These are phyloP conservation scores for Hypomecis atomaria DNA, from an alignment of 2,888 invertebrate genomes.

Conservation along the genomic window DNA sequence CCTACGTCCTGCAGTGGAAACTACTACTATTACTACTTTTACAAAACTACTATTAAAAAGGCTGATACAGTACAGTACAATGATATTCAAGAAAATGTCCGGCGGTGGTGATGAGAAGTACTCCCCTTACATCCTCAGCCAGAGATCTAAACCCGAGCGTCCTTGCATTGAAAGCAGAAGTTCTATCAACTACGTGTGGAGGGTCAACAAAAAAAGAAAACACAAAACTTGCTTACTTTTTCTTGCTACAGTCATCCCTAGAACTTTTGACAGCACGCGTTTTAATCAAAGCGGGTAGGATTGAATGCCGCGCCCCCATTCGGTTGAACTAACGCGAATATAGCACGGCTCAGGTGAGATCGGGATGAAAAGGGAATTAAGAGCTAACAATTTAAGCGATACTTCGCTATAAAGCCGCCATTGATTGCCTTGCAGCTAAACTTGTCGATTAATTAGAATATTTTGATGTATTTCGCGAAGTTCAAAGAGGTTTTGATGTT, in stretches of 20 bases:
- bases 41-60: no score
- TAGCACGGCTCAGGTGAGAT: conserved; percentile 18
- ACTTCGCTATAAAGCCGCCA: conserved; percentile 11
- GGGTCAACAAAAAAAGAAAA: no score
- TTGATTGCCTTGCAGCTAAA: conserved; percentile 12
- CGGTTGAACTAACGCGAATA: conserved; percentile 26
- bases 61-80: no score
- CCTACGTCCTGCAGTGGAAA: no score
- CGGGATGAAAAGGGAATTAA: conserved; percentile 29
- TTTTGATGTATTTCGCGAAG: conserved; percentile 11
- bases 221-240: not conserved
- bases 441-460: not conserved
- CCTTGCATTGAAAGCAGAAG: no score
- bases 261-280: conserved; percentile 23
- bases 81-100: no score
- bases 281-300: conserved; percentile 35
- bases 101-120: no score
- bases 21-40: no score
- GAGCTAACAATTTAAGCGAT: conserved; percentile 28
- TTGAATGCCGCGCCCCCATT: conserved; percentile 33
- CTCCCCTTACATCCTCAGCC: no score
- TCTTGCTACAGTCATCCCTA: conserved; percentile 23
- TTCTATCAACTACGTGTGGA: no score
- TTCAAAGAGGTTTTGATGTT: conserved; percentile 1
- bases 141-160: no score